Conservation (phyloP, 2,113 vertebrate genomes). For the Percina caprodes region DNA sequence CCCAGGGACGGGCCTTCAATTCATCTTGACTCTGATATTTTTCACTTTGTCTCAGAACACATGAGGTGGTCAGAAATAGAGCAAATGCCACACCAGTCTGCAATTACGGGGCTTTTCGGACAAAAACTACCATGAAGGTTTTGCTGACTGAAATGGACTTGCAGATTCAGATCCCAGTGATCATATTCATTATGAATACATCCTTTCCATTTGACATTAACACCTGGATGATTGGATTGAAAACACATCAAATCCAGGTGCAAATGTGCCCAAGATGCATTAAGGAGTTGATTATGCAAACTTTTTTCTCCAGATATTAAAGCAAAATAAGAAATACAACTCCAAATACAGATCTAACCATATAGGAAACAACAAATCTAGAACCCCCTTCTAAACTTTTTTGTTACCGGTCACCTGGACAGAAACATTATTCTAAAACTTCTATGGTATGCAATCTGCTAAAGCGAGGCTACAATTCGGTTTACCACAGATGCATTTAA, state of each 20-base stretch:
- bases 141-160: not conserved
- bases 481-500: not conserved
- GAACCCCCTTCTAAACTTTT: no score
- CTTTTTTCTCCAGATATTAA: not conserved
- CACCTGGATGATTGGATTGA: slow-evolving; percentile 15
- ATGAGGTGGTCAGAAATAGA: slow-evolving; percentile 18
- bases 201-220: not conserved
- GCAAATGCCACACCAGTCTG: not conserved
- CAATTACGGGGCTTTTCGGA: not conserved
- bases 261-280: slow-evolving; percentile 1
- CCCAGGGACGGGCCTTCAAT: slow-evolving; percentile 14
- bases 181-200: not conserved
- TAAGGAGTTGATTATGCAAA: slow-evolving; percentile 12
- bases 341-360: not conserved
- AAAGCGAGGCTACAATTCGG: not conserved
- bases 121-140: not conserved
- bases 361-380: not conserved
- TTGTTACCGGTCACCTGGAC: not conserved
- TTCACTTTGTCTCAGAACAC: slow-evolving; percentile 37
- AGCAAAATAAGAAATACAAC: not conserved
- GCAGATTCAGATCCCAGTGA: not conserved
- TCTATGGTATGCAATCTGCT: not conserved
- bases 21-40: slow-evolving; percentile 39
- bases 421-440: not conserved
- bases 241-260: slow-evolving; percentile 12